Percentiles rank a stretch among this genome's conserved stretches.
These are phyloP conservation scores for Creontiades dilutus DNA, from an alignment of 2,888 invertebrate genomes.

Conservation along the genomic window DNA sequence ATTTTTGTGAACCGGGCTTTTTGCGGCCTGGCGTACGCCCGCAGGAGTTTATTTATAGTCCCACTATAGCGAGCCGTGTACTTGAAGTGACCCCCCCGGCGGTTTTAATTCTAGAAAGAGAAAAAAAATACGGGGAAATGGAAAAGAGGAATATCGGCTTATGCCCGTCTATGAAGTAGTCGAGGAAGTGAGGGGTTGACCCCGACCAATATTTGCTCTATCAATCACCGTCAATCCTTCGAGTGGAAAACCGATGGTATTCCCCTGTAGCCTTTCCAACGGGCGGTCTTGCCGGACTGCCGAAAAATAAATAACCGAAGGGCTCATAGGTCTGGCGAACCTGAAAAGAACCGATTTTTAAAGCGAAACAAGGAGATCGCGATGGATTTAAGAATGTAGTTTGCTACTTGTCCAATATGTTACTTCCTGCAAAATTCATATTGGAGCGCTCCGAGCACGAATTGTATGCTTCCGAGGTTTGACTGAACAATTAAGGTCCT, in stretches of 20 bases:
- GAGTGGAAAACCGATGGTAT: neutral
- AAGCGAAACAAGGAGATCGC: too few species aligned
- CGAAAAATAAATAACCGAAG: conserved; percentile 26
- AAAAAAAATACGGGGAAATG: neutral
- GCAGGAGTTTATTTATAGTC: neutral
- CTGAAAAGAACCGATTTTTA: neutral
- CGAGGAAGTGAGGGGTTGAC: neutral
- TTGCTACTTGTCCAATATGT: too few species aligned
- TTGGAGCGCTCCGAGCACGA: too few species aligned
- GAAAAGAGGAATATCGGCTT: neutral
- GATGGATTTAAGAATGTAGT: too few species aligned
- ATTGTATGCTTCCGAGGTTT: too few species aligned
- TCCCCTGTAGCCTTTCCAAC: neutral
- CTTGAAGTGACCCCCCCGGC: neutral
- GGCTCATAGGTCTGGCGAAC: neutral
- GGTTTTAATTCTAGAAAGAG: neutral
- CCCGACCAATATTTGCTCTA: conserved; percentile 30
- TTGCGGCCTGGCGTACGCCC: neutral
- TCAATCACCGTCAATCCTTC: conserved; percentile 31
- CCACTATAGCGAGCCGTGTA: neutral
- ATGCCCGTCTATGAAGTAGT: neutral
- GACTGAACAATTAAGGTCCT: too few species aligned
- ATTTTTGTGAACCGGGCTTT: neutral
- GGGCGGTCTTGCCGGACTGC: neutral
- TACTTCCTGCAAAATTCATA: too few species aligned